Base-by-base conservation (phyloP, 2,113 vertebrate genomes). In the Dendrocopos noguchii region DNA sequence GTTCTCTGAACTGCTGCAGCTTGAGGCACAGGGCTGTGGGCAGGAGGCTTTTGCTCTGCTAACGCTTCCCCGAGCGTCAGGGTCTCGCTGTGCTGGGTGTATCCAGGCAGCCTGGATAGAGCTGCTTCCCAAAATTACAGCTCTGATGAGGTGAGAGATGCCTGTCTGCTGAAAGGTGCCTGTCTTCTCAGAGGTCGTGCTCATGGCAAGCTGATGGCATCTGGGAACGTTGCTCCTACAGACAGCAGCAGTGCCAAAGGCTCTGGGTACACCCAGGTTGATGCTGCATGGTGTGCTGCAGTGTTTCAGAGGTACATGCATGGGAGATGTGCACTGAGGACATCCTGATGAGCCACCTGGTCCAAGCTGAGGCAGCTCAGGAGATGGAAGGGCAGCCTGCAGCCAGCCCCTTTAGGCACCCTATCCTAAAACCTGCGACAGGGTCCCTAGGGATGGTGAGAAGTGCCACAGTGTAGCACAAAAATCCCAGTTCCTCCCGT, bases 31-130 rank as follows among this genome's bases (percentile, higher is more conserved):
- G 42, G 53, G 80, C 70, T 72, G 73, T 31, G 63, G 87, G 87
- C 71, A 63, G 29, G 84, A 90, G 72, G 61, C 55, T 91, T 47
- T 64, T 63, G 78, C 65, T 93, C 44, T 84, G 84, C 71, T 95
- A 9, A 44, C 1, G 28, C 65, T 56, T 71, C 61, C 39, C 77
- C 50, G 22, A 34, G 61, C 15, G 1, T 36, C 70, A 82, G 56
- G 44, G 11, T 79, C 27, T 86, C 1, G 0, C 60, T 72, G 28
- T 61, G 52, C 39, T 36, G 46, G 29, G 19, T 60, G 42, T 36
- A 36, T 61, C 60, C 60, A 36, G 46, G 16, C 50, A 87, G 81
- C 84, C 67, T 77, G 85, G 72, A 36, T 52, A 55, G 72, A 89
- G 83, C 87, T 80, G 82, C 78, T 95, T 60, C 68, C 75, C 68